Evolutionary conservation across 2,888 invertebrate species (phyloP).

Genomic region (Deroplatys truncata): DNA sequence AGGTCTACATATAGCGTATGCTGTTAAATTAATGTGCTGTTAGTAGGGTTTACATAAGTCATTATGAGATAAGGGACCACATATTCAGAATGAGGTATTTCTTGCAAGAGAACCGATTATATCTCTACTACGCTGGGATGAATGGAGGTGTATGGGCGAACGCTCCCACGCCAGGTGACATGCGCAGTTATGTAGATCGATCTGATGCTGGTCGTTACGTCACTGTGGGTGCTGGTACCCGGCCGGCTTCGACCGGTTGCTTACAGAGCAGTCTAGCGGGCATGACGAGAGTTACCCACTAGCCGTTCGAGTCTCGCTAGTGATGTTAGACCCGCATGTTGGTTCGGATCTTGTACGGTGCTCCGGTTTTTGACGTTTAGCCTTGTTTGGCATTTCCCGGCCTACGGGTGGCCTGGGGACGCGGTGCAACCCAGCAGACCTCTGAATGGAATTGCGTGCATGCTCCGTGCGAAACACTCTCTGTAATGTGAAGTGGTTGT

Average conservation of each 20-base stretch:
- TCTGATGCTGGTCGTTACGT: background rate
- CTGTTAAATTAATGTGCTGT: no score
- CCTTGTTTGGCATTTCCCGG: background rate
- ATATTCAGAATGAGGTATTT: no score
- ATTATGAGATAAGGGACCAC: no score
- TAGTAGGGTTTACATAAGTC: no score
- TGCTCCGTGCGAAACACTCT: background rate
- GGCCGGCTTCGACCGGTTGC: background rate
- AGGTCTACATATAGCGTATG: no score
- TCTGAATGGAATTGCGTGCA: background rate
- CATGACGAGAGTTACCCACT: background rate
- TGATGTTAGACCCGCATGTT: background rate
- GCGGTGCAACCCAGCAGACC: background rate
- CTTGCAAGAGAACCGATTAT: no score
- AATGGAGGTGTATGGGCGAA: background rate
- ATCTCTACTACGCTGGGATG: background rate
- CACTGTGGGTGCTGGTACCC: background rate
- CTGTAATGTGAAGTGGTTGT: background rate
- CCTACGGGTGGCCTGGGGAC: background rate
- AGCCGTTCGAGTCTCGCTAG: background rate
- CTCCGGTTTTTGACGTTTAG: background rate
- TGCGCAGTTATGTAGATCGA: background rate
- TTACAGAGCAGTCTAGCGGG: background rate
- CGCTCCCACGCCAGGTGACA: background rate
- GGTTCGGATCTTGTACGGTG: background rate